Evolutionary conservation across 2,888 invertebrate species (phyloP).

Genomic region (Campoletis raptor): DNA sequence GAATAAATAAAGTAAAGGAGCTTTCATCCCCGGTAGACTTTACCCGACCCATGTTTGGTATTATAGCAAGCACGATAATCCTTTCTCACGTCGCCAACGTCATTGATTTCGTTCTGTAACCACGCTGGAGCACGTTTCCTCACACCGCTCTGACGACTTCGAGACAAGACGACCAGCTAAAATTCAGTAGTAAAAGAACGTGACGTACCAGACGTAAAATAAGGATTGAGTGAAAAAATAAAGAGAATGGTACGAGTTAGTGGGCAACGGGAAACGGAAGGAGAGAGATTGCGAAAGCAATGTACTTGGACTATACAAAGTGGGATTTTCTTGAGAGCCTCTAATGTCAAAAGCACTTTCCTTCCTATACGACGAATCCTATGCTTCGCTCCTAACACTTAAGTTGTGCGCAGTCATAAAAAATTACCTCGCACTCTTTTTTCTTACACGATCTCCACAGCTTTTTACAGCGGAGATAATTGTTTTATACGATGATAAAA

Average conservation of each 20-base stretch:
- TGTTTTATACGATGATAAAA: background rate
- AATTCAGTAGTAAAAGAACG: constrained; percentile 55
- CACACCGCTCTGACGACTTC: constrained; percentile 30
- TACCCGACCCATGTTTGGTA: constrained; percentile 11
- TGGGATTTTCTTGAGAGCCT: constrained; percentile 12
- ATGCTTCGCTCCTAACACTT: constrained; percentile 21
- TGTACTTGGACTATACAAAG: constrained; percentile 10
- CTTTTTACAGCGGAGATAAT: background rate
- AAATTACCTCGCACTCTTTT: constrained; percentile 13
- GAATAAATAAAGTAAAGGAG: background rate
- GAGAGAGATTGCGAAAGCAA: background rate
- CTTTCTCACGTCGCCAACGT: constrained; percentile 23
- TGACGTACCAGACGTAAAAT: constrained; percentile 57
- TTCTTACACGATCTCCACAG: background rate
- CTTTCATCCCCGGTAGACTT: constrained; percentile 12
- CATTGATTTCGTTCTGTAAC: constrained; percentile 55
- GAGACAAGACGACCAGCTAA: background rate
- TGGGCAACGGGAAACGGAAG: background rate
- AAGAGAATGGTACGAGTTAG: background rate
- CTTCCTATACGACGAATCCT: constrained; percentile 12
- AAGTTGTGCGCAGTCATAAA: background rate
- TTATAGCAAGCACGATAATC: constrained; percentile 53
- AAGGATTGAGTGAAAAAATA: constrained; percentile 36
- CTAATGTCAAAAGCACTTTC: background rate
- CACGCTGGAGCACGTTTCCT: constrained; percentile 56